phyloP scores from a whole-genome alignment of 2,113 vertebrate species.

The Sylvia atricapilla region DNA sequence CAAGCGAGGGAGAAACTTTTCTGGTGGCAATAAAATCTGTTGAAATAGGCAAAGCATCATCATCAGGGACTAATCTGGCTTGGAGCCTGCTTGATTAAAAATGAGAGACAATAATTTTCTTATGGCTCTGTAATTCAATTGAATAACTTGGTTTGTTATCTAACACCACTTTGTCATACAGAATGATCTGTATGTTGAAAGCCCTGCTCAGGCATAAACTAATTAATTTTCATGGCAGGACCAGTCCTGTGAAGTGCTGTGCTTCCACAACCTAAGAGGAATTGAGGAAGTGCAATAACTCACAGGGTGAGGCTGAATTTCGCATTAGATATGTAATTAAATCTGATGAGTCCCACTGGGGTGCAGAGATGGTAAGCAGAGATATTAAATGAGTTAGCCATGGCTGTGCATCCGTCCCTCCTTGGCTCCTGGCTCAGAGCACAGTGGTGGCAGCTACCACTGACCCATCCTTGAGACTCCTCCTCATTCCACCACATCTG shows the following conservation, averaged over 20 bases:
- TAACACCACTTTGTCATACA: conserved; percentile 32
- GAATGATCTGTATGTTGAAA: conserved; percentile 47
- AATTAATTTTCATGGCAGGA: conserved; percentile 52
- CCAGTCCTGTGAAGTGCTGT: conserved; percentile 28
- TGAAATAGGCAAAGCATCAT: neutral
- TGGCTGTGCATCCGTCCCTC: neutral
- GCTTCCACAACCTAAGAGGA: neutral
- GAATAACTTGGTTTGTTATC: conserved; percentile 47
- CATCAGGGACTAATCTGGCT: conserved; percentile 12
- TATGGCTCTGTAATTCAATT: conserved; percentile 31
- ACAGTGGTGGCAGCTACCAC: neutral
- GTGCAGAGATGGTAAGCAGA: conserved; percentile 20
- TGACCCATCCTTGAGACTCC: neutral
- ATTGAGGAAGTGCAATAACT: conserved; percentile 19
- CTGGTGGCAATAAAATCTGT: neutral
- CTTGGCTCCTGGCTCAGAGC: neutral
- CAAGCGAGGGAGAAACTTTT: neutral
- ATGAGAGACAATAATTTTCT: conserved; percentile 51
- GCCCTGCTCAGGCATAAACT: conserved; percentile 50
- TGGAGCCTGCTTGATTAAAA: conserved; percentile 57
- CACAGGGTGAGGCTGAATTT: conserved; percentile 28
- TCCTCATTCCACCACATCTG: neutral
- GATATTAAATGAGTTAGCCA: conserved; percentile 21
- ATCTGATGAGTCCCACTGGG: conserved; percentile 19
- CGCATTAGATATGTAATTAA: conserved; percentile 46